Percentiles rank a stretch among this genome's conserved stretches.
Evolutionary conservation across 2,113 vertebrate species (phyloP).

Genomic region (Seriola aureovittata): DNA sequence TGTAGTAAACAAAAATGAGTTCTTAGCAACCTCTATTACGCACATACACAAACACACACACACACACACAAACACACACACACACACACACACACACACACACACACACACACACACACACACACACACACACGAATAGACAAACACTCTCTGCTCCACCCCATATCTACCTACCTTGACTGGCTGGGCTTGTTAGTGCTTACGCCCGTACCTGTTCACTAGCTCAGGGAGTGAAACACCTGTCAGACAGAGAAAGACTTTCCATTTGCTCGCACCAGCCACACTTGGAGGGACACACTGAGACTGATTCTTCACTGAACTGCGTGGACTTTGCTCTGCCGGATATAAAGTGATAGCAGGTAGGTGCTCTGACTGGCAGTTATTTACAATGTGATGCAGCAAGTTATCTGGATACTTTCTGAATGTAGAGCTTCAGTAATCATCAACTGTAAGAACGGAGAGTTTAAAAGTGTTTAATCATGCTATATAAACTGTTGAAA

Average conservation of each 20-base stretch:
- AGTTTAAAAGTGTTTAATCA: slow-evolving; percentile 17
- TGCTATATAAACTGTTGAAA: background rate
- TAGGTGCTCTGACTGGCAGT: slow-evolving; percentile 22
- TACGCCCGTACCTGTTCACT: slow-evolving; percentile 76
- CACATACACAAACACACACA: background rate
- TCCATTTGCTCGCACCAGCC: slow-evolving; percentile 23
- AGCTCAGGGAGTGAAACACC: slow-evolving; percentile 62
- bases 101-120: background rate
- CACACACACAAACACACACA: background rate
- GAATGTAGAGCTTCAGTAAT: background rate
- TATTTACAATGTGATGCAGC: background rate
- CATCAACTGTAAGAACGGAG: background rate
- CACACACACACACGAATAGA: slow-evolving; percentile 17
- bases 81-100: slow-evolving; percentile 8
- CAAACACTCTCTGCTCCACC: slow-evolving; percentile 67
- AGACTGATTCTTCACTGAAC: slow-evolving; percentile 6
- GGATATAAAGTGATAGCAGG: slow-evolving; percentile 47
- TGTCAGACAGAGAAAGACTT: slow-evolving; percentile 63
- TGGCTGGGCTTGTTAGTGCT: slow-evolving; percentile 78
- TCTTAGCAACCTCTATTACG: slow-evolving; percentile 63
- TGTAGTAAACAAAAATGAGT: slow-evolving; percentile 62
- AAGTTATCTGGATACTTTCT: background rate
- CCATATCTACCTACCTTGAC: slow-evolving; percentile 71
- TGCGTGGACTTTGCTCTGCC: slow-evolving; percentile 27
- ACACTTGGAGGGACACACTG: slow-evolving; percentile 10